Evolutionary conservation across 2,888 invertebrate genomes (phyloP).

Genomic region (Arenicola marina): DNA sequence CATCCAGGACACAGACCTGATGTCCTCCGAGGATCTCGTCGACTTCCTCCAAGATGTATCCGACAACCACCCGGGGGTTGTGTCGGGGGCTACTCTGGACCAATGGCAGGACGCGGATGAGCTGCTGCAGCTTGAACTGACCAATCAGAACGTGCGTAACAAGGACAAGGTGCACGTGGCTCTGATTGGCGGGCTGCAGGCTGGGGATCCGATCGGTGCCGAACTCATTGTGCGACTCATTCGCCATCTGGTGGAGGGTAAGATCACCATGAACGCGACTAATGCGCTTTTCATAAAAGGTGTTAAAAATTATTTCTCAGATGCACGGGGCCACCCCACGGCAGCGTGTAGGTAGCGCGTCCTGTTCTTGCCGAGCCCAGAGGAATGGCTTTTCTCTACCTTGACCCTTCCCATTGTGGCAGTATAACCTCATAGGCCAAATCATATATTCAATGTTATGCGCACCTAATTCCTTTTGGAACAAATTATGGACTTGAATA

Average conservation of each 20-base stretch:
- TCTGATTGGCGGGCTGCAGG: slow-evolving; percentile 70
- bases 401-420: no score
- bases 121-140: slow-evolving; percentile 5
- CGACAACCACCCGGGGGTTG: not conserved
- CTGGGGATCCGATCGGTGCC: slow-evolving; percentile 52
- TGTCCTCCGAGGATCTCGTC: not conserved
- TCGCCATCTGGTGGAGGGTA: slow-evolving; percentile 70
- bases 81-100: not conserved
- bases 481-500: no score
- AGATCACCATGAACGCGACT: no score
- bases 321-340: no score
- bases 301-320: no score
- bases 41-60: slow-evolving; percentile 7
- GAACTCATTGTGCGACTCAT: slow-evolving; percentile 67
- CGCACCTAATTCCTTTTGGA: no score
- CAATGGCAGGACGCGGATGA: not conserved
- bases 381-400: no score
- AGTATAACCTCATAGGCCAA: no score
- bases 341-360: no score
- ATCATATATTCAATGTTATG: no score
- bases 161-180: slow-evolving; percentile 34
- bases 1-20: slow-evolving; percentile 46
- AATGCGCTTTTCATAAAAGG: no score
- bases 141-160: slow-evolving; percentile 3
- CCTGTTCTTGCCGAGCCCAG: no score